Conservation (phyloP, 2,797 vertebrate genomes). For the Trichosurus vulpecula region DNA sequence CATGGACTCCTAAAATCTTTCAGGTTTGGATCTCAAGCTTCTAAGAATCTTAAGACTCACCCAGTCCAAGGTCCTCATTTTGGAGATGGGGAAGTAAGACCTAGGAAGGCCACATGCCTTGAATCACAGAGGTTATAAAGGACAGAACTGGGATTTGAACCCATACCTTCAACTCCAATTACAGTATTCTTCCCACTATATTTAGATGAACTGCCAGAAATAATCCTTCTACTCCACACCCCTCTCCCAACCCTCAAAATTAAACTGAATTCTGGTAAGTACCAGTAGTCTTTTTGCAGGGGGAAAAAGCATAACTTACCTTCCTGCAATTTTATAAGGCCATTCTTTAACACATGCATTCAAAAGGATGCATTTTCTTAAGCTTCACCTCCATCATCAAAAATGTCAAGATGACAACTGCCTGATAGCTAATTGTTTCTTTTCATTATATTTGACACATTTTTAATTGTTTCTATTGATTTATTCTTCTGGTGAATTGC, state of each 20-base stretch:
- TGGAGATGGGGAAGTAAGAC: neutral
- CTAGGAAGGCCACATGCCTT: neutral
- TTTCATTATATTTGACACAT: conserved; percentile 55
- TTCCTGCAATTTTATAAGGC: conserved; percentile 18
- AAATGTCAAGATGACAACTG: conserved; percentile 54
- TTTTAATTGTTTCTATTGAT: conserved; percentile 65
- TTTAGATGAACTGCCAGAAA: neutral
- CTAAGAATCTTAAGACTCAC: neutral
- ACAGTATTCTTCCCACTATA: neutral
- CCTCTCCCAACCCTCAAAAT: neutral
- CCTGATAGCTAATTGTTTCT: conserved; percentile 39
- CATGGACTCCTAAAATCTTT: neutral
- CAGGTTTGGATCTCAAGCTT: neutral
- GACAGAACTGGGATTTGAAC: neutral
- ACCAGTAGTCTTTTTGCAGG: neutral
- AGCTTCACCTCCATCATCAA: conserved; percentile 34
- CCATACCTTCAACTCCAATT: neutral
- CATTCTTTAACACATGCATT: conserved; percentile 40
- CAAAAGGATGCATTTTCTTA: conserved; percentile 21
- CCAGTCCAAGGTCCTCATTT: neutral
- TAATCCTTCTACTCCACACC: neutral
- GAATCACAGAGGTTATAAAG: neutral
- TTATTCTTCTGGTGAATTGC: conserved; percentile 45
- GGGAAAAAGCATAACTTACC: neutral
- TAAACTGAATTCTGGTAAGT: neutral